A percentile compares a stretch with the other conserved stretches of the same genome.
These are phyloP conservation scores for Dallia pectoralis DNA, from an alignment of 2,797 vertebrate genomes.

Conservation along the genomic window DNA sequence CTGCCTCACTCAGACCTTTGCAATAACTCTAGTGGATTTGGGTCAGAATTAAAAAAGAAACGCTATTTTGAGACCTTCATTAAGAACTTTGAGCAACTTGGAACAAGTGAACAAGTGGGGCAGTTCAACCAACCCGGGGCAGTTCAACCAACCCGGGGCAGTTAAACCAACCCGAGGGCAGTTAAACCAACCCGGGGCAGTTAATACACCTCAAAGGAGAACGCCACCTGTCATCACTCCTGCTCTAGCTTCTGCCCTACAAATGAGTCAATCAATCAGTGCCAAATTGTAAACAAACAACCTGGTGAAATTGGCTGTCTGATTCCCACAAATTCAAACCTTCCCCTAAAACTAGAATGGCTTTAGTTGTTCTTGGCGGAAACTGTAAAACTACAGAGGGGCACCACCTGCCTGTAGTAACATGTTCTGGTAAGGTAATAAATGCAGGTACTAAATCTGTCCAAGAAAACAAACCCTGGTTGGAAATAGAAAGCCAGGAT, in stretches of 20 bases:
- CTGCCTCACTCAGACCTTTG: neutral
- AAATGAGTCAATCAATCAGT: too few relatives aligned
- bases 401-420: slow-evolving; percentile 52
- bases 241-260: slow-evolving; percentile 18
- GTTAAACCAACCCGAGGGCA: slow-evolving; percentile 32
- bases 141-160: slow-evolving; percentile 31
- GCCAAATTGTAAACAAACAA: neutral
- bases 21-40: neutral
- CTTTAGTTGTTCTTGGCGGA: slow-evolving; percentile 50
- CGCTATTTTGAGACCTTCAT: slow-evolving; percentile 47
- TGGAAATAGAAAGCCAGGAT: neutral
- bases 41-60: slow-evolving; percentile 10
- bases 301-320: slow-evolving; percentile 12
- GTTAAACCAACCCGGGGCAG: neutral
- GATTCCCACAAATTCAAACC: slow-evolving; percentile 35
- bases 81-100: slow-evolving; percentile 50
- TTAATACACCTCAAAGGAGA: too few relatives aligned
- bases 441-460: slow-evolving; percentile 47
- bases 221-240: neutral
- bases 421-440: slow-evolving; percentile 55
- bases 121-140: slow-evolving; percentile 35
- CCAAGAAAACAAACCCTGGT: slow-evolving; percentile 57
- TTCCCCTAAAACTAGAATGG: slow-evolving; percentile 35
- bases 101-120: slow-evolving; percentile 59
- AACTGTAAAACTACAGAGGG: slow-evolving; percentile 51